Evolutionary conservation across 2,113 vertebrate genomes (phyloP), one percentile per base, ranked within the genome.

Genomic region (Carassius auratus): DNA sequence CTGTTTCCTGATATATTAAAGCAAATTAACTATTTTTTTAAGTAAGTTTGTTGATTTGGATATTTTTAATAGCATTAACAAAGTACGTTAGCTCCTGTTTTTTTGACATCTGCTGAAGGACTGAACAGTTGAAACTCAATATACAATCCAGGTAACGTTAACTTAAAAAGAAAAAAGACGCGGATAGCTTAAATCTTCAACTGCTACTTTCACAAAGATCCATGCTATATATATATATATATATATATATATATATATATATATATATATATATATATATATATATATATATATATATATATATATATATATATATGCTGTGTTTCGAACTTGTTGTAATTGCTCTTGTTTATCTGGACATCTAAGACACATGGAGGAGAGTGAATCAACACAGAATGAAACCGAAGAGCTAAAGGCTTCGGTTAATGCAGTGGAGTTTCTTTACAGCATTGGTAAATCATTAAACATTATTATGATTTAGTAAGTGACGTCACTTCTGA

Each of bases 381-480:
- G 30, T 3, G 77, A 15, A 59, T 57, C 66, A 23, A 30, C 86
- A 2, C 83, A 69, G 66, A 14, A 69, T 8, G 73, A 86, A 12
- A 36, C 14, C 0, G 81, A 52, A 76, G 84, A 83, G 48, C 30
- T 84, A 2, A 88, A 64, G 80, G 90, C 94, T 8, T 95, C 92
- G 0, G 79, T 81, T 0, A 92, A 92, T 75, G 95, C 95, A 1
- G 1, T 92, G 62, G 19, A 90, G 0, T 96, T 96, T 89, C 74
- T 96, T 81, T 85, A 89, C 45, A 90, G 55, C 66, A 89, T 95
- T 8, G 91, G 96, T 96, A 84, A 92, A 94, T 93, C 21, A 62
- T n/a, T 21, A 45, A 21, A 66, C 62, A 50, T 52, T 23, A 81
- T 10, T 33, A 52, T 76, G 23, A 48, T 74, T 15, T 0, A 48